A percentile compares a stretch with the other conserved stretches of the same genome.
Conservation (phyloP, 1,140 invertebrate genomes). For the Heliconius nattereri region DNA sequence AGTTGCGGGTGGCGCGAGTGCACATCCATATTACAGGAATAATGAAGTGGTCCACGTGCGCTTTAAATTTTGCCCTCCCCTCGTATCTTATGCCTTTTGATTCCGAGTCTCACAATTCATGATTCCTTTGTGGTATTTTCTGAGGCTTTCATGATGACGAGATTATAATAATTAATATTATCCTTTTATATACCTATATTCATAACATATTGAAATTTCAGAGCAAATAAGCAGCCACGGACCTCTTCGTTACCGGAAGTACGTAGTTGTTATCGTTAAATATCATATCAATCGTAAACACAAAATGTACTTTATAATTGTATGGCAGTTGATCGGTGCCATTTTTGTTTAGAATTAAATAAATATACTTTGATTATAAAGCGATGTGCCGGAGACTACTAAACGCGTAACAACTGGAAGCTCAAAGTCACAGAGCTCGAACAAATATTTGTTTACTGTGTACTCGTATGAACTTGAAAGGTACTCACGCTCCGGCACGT, state of each 20-base stretch:
- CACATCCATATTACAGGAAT: not conserved
- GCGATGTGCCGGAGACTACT: no score
- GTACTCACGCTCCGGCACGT: not conserved
- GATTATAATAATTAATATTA: not conserved
- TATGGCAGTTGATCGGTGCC: constrained; percentile 10
- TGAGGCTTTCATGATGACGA: not conserved
- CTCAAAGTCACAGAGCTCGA: not conserved
- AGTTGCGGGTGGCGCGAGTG: no score
- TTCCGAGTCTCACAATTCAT: constrained; percentile 14
- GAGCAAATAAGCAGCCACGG: constrained; percentile 11
- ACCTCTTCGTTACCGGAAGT: constrained; percentile 19
- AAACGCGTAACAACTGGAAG: not conserved
- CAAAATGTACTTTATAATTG: not conserved
- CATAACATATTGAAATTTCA: constrained; percentile 25
- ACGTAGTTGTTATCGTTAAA: not conserved
- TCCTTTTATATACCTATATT: not conserved
- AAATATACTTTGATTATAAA: no score
- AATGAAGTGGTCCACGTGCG: not conserved
- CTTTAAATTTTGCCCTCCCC: not conserved
- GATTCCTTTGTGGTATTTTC: constrained; percentile 30
- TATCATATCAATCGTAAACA: not conserved
- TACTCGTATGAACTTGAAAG: not conserved
- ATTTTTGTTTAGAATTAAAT: not conserved
- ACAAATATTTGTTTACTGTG: not conserved
- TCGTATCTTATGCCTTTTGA: not conserved